Conservation (phyloP, 2,113 vertebrate genomes). For the Pitta sordida region DNA sequence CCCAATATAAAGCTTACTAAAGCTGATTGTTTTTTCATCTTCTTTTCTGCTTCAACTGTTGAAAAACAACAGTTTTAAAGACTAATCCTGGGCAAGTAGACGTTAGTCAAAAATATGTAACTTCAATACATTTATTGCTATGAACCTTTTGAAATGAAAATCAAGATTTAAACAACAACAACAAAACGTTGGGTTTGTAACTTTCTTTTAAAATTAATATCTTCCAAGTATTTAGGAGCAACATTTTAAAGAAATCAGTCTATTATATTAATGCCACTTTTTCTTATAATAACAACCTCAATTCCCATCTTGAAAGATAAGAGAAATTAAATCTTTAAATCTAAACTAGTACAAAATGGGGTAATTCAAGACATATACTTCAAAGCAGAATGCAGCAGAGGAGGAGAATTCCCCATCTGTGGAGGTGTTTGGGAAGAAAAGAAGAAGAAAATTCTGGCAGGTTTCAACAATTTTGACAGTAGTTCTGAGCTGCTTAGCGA, state of each 20-base stretch:
- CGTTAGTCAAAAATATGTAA: not conserved
- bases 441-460: not conserved
- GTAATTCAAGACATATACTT: not conserved
- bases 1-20: not conserved
- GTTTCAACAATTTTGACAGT: slow-evolving; percentile 35
- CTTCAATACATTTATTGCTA: not conserved
- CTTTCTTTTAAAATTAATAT: not conserved
- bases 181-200: not conserved
- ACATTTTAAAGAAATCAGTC: not conserved
- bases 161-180: not conserved
- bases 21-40: not conserved
- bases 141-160: not conserved
- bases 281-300: not conserved
- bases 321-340: not conserved
- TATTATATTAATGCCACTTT: not conserved
- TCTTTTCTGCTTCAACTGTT: not conserved
- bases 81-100: not conserved
- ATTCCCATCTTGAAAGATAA: not conserved
- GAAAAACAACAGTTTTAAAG: not conserved
- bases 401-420: not conserved
- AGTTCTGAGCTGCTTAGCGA: slow-evolving; percentile 5
- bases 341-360: not conserved
- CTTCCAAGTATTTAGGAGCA: not conserved
- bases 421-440: not conserved
- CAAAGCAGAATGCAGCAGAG: not conserved